These are phyloP conservation scores for Ictalurus furcatus DNA, from an alignment of 2,113 vertebrate genomes.

Conservation along the genomic window DNA sequence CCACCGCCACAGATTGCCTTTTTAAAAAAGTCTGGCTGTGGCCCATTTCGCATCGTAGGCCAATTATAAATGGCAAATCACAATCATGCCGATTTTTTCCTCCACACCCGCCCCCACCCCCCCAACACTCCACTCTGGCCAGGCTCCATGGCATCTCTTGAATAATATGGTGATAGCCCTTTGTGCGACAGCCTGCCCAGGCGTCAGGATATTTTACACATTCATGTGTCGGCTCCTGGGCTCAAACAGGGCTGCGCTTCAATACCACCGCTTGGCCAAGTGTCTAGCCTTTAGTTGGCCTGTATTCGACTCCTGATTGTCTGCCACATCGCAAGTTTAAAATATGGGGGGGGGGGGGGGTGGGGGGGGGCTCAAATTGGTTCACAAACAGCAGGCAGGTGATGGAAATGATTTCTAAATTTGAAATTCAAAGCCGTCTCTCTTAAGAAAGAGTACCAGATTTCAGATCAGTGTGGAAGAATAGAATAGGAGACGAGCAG, in stretches of 20 bases:
- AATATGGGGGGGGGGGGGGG: not conserved
- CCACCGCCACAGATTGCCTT: conserved; percentile 74
- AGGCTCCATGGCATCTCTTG: conserved; percentile 67
- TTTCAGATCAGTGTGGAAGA: conserved; percentile 50
- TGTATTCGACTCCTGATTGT: conserved; percentile 23
- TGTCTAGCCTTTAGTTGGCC: conserved; percentile 39
- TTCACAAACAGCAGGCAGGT: conserved; percentile 36
- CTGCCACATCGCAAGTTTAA: conserved; percentile 42
- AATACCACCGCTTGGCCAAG: conserved; percentile 35
- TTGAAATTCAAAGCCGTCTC: conserved; percentile 11
- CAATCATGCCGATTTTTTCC: conserved; percentile 66
- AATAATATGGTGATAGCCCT: conserved; percentile 70
- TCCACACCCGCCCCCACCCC: conserved; percentile 26
- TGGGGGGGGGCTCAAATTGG: conserved; percentile 1
- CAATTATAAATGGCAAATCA: conserved; percentile 75
- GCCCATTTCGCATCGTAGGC: conserved; percentile 68
- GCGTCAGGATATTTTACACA: conserved; percentile 57
- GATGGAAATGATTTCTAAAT: conserved; percentile 47
- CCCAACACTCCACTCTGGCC: conserved; percentile 64
- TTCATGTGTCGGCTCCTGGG: conserved; percentile 53
- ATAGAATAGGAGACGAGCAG: conserved; percentile 46
- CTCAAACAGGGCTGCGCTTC: conserved; percentile 47
- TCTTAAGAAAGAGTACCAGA: conserved; percentile 37
- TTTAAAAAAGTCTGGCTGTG: conserved; percentile 66
- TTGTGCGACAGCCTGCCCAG: conserved; percentile 68